Percentiles rank a stretch among this genome's conserved stretches.
phyloP scores from a whole-genome alignment of 2,797 vertebrate species.

The Oreonectes daqikongensis region DNA sequence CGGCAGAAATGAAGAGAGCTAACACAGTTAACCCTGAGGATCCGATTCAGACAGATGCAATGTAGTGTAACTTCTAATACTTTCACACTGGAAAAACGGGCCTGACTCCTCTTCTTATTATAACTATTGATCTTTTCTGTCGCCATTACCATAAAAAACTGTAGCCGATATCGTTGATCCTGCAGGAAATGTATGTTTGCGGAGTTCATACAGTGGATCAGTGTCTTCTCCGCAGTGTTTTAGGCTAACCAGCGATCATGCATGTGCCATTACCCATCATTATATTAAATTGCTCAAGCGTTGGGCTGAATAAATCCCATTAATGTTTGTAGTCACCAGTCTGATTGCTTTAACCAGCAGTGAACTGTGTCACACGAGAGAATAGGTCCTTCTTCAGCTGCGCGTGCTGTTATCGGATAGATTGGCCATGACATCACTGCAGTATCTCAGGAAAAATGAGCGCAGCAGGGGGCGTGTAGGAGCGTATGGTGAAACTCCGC shows the following conservation, averaged over 20 bases:
- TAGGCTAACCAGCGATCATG: neutral
- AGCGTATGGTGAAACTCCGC: conserved; percentile 38
- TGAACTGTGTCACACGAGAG: conserved; percentile 15
- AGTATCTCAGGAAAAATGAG: conserved; percentile 35
- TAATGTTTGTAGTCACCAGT: conserved; percentile 36
- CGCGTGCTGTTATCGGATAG: conserved; percentile 20
- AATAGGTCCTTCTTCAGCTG: conserved; percentile 3
- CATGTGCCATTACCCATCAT: conserved; percentile 19
- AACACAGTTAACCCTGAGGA: conserved; percentile 6
- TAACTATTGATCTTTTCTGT: conserved; percentile 16
- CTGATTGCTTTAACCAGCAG: conserved; percentile 30
- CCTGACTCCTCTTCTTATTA: conserved; percentile 11
- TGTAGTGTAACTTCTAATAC: conserved; percentile 25
- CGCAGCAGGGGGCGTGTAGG: conserved; percentile 14
- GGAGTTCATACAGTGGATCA: neutral
- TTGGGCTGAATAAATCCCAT: conserved; percentile 32
- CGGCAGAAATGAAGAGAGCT: conserved; percentile 26
- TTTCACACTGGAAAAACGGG: conserved; percentile 23
- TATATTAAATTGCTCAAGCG: conserved; percentile 27
- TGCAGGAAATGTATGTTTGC: neutral
- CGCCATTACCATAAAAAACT: conserved; percentile 9
- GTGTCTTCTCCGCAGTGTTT: neutral
- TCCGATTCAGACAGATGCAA: conserved; percentile 25
- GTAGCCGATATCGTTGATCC: neutral
- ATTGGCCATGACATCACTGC: conserved; percentile 34